phyloP scores from a whole-genome alignment of 1,140 invertebrate species.

The Bradynema listronoti region DNA sequence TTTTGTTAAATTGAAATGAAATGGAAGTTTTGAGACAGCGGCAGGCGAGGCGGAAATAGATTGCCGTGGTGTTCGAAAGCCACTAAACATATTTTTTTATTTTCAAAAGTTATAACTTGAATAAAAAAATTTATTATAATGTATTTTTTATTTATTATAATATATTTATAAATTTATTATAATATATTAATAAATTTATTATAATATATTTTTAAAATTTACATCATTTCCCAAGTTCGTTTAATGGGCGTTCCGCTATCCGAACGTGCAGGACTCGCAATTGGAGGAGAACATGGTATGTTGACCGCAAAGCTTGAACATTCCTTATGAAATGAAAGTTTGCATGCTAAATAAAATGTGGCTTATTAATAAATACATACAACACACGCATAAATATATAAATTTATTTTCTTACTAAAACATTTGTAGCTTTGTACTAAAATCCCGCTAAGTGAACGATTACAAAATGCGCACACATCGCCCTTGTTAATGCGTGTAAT shows the following conservation, averaged over 20 bases:
- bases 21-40: slow-evolving; percentile 68
- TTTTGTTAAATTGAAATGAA: slow-evolving; percentile 75
- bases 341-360: slow-evolving; percentile 65
- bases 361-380: slow-evolving; percentile 4
- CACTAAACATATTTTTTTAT: slow-evolving; percentile 4
- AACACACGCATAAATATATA: not conserved
- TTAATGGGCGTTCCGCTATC: slow-evolving; percentile 11
- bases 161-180: too few relatives aligned
- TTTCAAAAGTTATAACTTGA: too few relatives aligned
- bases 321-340: slow-evolving; percentile 76
- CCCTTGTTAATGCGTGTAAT: slow-evolving; percentile 60
- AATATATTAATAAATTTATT: too few relatives aligned
- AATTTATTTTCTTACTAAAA: slow-evolving; percentile 24
- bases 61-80: slow-evolving; percentile 11
- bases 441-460: slow-evolving; percentile 69
- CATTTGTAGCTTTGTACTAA: slow-evolving; percentile 76
- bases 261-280: slow-evolving; percentile 21
- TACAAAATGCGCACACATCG: slow-evolving; percentile 72
- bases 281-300: slow-evolving; percentile 50
- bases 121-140: too few relatives aligned
- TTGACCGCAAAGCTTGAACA: slow-evolving; percentile 60
- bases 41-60: slow-evolving; percentile 57
- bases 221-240: too few relatives aligned
- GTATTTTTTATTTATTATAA: too few relatives aligned
- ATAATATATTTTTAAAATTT: too few relatives aligned